These are phyloP conservation scores for Phyllopteryx taeniolatus DNA, from an alignment of 2,113 vertebrate genomes.

Conservation along the genomic window DNA sequence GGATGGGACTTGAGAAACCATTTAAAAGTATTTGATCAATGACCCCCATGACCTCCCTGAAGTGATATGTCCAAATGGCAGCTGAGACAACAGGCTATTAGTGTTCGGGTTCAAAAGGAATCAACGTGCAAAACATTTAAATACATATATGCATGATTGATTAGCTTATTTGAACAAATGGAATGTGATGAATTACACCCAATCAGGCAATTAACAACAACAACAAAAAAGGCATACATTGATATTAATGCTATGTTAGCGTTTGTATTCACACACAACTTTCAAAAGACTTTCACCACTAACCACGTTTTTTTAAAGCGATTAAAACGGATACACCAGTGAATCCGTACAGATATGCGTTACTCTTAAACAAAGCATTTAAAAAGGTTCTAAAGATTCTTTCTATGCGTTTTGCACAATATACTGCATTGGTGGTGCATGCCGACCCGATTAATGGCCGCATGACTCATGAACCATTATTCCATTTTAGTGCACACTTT, in stretches of 20 bases:
- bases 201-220: not conserved
- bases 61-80: not conserved
- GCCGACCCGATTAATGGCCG: not conserved
- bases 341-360: not conserved
- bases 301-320: not conserved
- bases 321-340: not conserved
- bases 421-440: not conserved
- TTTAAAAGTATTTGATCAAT: slow-evolving; percentile 44
- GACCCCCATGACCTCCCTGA: not conserved
- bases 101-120: slow-evolving; percentile 3
- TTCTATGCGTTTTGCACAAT: not conserved
- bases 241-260: not conserved
- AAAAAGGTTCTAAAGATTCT: not conserved
- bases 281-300: not conserved
- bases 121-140: slow-evolving; percentile 45
- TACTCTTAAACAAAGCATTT: not conserved
- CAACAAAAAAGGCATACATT: not conserved
- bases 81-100: not conserved
- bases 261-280: not conserved
- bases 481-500: not conserved
- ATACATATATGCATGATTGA: slow-evolving; percentile 37
- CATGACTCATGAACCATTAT: not conserved
- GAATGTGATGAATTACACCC: not conserved
- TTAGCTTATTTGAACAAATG: slow-evolving; percentile 21
- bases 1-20: not conserved